phyloP scores from a whole-genome alignment of 2,113 vertebrate species.

The Sander lucioperca region DNA sequence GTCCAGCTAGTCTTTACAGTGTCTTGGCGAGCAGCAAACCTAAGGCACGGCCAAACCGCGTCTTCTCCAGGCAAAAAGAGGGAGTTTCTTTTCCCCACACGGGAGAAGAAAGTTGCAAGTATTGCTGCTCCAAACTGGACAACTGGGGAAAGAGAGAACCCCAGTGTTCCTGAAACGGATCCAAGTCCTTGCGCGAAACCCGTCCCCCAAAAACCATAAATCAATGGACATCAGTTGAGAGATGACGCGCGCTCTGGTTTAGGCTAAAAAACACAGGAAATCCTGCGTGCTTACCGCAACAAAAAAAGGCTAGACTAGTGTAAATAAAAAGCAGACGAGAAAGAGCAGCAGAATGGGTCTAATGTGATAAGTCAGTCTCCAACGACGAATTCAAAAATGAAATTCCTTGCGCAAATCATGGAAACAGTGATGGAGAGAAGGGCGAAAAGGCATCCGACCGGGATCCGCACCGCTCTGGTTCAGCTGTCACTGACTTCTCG shows the following conservation, averaged over 20 bases:
- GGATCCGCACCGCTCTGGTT: constrained; percentile 32
- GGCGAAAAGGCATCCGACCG: constrained; percentile 6
- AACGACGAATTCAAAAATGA: constrained; percentile 10
- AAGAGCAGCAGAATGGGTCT: background rate
- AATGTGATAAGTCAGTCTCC: constrained; percentile 15
- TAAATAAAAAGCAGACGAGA: background rate
- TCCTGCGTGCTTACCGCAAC: background rate
- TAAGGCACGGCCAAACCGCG: constrained; percentile 26
- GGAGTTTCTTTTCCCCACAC: constrained; percentile 1
- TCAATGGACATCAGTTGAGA: constrained; percentile 41
- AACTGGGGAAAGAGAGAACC: background rate
- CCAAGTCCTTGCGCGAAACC: constrained; percentile 27
- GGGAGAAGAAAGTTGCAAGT: constrained; percentile 71
- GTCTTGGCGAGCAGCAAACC: background rate
- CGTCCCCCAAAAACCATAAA: constrained; percentile 42
- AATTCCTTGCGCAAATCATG: constrained; percentile 41
- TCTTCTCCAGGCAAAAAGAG: constrained; percentile 24
- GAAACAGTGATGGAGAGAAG: constrained; percentile 3
- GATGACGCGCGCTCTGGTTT: constrained; percentile 53
- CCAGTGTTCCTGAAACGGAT: constrained; percentile 6
- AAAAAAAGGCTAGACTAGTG: background rate
- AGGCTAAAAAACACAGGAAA: background rate
- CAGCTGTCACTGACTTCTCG: constrained; percentile 37
- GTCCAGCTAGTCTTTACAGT: constrained; percentile 9
- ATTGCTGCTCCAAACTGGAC: constrained; percentile 34